These are phyloP conservation scores for Otis tarda DNA, from an alignment of 2,113 vertebrate species.

Conservation along the genomic window DNA sequence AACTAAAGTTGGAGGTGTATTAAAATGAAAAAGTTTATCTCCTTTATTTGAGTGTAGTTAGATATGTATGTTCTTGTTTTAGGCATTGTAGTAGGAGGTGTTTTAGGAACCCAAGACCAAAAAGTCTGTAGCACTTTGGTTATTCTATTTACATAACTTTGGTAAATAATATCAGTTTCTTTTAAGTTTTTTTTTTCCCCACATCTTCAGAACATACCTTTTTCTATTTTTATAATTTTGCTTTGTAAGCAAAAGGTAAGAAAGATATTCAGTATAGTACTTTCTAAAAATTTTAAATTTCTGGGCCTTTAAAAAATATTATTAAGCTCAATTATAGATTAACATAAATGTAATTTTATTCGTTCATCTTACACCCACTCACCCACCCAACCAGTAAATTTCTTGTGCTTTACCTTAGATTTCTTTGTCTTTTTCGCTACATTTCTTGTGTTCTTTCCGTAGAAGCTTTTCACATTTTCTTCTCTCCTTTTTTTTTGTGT, in stretches of 20 bases:
- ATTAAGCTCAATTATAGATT: background rate
- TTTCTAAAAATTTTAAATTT: background rate
- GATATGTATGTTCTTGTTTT: background rate
- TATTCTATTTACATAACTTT: background rate
- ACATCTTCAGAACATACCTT: background rate
- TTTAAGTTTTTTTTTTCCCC: background rate
- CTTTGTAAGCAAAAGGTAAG: background rate
- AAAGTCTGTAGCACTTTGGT: background rate
- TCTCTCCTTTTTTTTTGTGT: background rate
- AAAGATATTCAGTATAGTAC: background rate
- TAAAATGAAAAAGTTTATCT: background rate
- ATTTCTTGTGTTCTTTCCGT: background rate
- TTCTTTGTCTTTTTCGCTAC: background rate
- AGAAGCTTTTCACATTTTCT: background rate
- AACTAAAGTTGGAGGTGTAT: background rate
- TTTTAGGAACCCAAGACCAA: background rate
- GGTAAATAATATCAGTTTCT: background rate
- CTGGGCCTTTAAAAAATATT: background rate
- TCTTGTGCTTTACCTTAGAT: background rate
- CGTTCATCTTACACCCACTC: background rate
- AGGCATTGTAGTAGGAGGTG: background rate
- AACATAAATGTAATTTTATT: background rate
- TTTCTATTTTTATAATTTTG: background rate
- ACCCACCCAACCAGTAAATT: background rate
- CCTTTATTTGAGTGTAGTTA: background rate